These are phyloP conservation scores for Xenopus tropicalis DNA, from an alignment of 2,113 vertebrate genomes.

Conservation along the genomic window DNA sequence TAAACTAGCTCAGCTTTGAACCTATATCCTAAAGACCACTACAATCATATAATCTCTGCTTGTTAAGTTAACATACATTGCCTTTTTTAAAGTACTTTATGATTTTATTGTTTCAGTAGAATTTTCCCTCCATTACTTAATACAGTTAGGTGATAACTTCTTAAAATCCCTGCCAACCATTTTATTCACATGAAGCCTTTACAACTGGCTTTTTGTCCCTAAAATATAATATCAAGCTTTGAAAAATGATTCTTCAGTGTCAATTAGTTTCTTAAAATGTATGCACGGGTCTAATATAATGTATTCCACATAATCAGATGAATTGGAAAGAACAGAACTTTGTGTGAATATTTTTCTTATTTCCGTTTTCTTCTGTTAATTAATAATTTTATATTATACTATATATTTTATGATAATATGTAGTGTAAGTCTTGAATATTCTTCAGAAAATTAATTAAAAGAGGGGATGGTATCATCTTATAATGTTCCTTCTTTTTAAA, in stretches of 20 bases:
- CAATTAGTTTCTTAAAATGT: slow-evolving; percentile 10
- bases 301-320: background rate
- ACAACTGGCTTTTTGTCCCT: slow-evolving; percentile 25
- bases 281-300: slow-evolving; percentile 9
- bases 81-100: background rate
- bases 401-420: no score
- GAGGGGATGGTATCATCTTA: no score
- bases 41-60: background rate
- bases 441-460: no score
- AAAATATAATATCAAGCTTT: slow-evolving; percentile 18
- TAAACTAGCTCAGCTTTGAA: background rate
- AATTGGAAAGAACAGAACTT: background rate
- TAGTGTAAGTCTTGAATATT: no score
- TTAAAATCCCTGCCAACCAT: slow-evolving; percentile 8
- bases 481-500: no score
- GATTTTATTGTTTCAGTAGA: slow-evolving; percentile 15
- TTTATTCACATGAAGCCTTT: background rate
- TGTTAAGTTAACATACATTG: no score
- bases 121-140: slow-evolving; percentile 7
- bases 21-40: background rate
- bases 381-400: no score
- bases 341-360: background rate
- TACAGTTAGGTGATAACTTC: background rate
- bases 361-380: no score
- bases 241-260: slow-evolving; percentile 18